Base-by-base conservation (phyloP, 1,140 invertebrate genomes). In the Chlorops oryzae region DNA sequence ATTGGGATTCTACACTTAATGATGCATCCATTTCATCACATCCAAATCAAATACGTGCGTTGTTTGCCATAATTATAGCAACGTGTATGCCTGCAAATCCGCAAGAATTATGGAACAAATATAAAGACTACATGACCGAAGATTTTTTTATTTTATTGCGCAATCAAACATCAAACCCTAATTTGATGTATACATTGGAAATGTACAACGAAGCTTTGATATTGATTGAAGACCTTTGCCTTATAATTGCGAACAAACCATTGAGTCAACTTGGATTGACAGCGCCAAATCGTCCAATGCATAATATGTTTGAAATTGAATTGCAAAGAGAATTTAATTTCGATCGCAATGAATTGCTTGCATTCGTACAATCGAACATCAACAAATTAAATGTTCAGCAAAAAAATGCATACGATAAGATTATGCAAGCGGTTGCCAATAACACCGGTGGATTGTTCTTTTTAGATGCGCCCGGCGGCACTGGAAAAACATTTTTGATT, bases 401-500 rank as follows among this genome's bases (percentile, higher is more conserved):
- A 52, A 55, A 32, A 23, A 17, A 43, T 41, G 35, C 38, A 20
- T 61, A 55, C 43, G 43, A 57, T 47, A 15, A 3, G 34, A 38
- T 57, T 27, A 59, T 55, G 50, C 17, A 45, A 40, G 28, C 35
- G 49, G 32, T 59, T 35, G 42, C 44, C 43, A 47, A 24, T 23
- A 37, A 52, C 49, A 25, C 44, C 21, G 41, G 53, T 52, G 52
- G 52, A 40, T 25, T 61, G 7, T 57, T 47, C 46, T 63, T 62
- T 41, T 34, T 63, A 10, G 71, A 77, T 69, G 70, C 74, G 25
- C 71, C 74, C 44, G 72, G 73, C 32, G n/a, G n/a, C n/a, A n/a
- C n/a, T n/a, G n/a, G n/a, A n/a, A n/a, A n/a, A n/a, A n/a, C n/a
- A n/a, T n/a, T 51, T 51, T 37, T 37, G 4, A 38, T 47, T 43